phyloP scores from a whole-genome alignment of 2,888 invertebrate genomes.

The Copidosoma aretas region DNA sequence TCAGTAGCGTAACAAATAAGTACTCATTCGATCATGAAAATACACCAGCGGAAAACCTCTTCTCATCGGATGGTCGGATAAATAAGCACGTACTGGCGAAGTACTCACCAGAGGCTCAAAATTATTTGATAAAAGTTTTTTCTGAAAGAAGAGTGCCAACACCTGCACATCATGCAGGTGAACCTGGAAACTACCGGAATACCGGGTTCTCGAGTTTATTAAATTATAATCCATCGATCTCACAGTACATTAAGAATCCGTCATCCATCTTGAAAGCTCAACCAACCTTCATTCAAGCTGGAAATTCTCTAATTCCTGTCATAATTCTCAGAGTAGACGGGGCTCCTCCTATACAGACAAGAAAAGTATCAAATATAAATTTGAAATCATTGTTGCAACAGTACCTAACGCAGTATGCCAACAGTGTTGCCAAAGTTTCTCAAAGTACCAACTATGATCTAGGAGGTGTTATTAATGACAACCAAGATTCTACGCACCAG shows the following conservation, averaged over 20 bases:
- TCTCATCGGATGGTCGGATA: constrained; percentile 43
- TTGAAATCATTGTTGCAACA: constrained; percentile 57
- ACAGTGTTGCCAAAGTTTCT: constrained; percentile 48
- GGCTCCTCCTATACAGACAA: constrained; percentile 52
- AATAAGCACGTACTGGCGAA: constrained; percentile 43
- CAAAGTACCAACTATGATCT: constrained; percentile 48
- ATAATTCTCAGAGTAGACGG: constrained; percentile 60
- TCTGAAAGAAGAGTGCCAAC: constrained; percentile 32
- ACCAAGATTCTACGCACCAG: constrained; percentile 4
- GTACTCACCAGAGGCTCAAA: constrained; percentile 48
- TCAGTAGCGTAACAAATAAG: constrained; percentile 49
- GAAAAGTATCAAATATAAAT: constrained; percentile 51
- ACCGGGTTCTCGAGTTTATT: constrained; percentile 54
- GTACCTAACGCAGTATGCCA: constrained; percentile 57
- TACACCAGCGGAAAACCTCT: constrained; percentile 33
- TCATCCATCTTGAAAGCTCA: constrained; percentile 58
- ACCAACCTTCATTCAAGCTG: constrained; percentile 59
- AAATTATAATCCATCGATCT: constrained; percentile 59
- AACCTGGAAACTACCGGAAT: constrained; percentile 42
- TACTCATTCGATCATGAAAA: constrained; percentile 48
- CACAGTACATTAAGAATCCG: constrained; percentile 58
- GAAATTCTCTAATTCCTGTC: constrained; percentile 58
- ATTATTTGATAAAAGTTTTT: constrained; percentile 50
- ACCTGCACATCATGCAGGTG: constrained; percentile 35
- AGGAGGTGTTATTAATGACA: constrained; percentile 31